Evolutionary conservation across 2,113 vertebrate species (phyloP).

Genomic region (Natator depressus): DNA sequence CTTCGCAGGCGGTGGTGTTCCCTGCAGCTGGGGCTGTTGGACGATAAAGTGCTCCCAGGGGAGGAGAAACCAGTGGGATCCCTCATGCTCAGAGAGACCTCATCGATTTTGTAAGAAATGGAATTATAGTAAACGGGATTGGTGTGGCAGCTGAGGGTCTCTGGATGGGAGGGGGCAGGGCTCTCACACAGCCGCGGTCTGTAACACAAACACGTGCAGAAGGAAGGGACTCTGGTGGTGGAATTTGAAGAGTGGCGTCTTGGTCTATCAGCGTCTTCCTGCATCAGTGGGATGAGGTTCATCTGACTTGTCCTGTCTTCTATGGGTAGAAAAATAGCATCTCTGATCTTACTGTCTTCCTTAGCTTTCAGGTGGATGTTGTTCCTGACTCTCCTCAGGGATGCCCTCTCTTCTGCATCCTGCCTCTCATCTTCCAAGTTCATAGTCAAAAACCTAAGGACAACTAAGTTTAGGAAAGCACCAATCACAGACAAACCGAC

Average conservation of each 20-base stretch:
- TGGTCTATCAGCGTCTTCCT: constrained; percentile 72
- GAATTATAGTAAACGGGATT: constrained; percentile 89
- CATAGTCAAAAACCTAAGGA: constrained; percentile 95
- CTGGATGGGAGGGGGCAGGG: constrained; percentile 72
- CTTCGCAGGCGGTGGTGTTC: constrained; percentile 79
- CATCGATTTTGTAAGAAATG: constrained; percentile 85
- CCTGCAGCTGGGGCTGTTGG: constrained; percentile 71
- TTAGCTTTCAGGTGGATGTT: constrained; percentile 70
- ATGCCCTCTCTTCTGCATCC: constrained; percentile 86
- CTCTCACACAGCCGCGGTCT: constrained; percentile 81
- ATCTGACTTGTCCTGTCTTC: constrained; percentile 90
- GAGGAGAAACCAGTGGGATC: constrained; percentile 88
- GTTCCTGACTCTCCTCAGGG: constrained; percentile 76
- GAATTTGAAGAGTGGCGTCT: constrained; percentile 58
- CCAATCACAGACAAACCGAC: constrained; percentile 95
- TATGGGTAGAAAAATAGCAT: constrained; percentile 83
- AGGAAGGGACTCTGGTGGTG: constrained; percentile 76
- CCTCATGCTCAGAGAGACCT: constrained; percentile 80
- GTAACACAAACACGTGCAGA: constrained; percentile 89
- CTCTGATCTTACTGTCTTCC: constrained; percentile 76
- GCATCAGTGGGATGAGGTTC: constrained; percentile 87
- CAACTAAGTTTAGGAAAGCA: constrained; percentile 96
- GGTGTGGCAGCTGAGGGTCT: constrained; percentile 79
- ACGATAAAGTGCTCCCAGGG: constrained; percentile 84
- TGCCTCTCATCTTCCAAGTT: constrained; percentile 88